Evolutionary conservation across 2,888 invertebrate genomes (phyloP).

Genomic region (Entomobrya multifasciata): DNA sequence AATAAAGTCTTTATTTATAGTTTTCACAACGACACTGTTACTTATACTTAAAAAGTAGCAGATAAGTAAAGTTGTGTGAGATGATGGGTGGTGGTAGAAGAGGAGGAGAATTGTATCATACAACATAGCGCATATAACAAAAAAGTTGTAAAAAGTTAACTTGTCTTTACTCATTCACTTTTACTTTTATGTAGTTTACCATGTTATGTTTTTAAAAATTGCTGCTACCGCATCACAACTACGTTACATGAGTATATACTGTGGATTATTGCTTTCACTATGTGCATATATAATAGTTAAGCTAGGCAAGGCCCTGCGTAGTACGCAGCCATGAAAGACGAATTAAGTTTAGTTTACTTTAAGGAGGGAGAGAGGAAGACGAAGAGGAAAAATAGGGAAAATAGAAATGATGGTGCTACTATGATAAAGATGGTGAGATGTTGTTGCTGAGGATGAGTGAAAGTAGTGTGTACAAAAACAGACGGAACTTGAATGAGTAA

Average conservation of each 20-base stretch:
- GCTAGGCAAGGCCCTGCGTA: no score
- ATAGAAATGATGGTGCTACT: no score
- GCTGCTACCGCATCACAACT: no score
- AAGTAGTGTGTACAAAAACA: neutral
- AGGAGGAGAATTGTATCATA: neutral
- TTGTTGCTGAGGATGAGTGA: neutral
- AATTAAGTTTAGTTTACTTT: neutral
- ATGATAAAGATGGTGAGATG: neutral
- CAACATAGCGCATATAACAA: no score
- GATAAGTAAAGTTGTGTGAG: no score
- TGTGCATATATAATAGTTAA: no score
- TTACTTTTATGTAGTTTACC: conserved; percentile 34
- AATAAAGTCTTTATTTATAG: conserved; percentile 55
- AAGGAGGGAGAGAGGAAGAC: neutral
- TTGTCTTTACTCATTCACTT: conserved; percentile 56
- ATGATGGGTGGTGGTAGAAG: no score
- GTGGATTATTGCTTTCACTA: no score
- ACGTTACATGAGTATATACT: no score
- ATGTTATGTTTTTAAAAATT: neutral
- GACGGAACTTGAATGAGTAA: conserved; percentile 12
- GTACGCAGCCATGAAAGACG: no score
- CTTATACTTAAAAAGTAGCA: conserved; percentile 43
- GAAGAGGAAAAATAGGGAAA: conserved; percentile 27
- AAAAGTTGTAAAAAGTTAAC: conserved; percentile 62
- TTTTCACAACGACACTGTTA: conserved; percentile 48